phyloP scores from a whole-genome alignment of 2,113 vertebrate species.

The Chauna torquata region DNA sequence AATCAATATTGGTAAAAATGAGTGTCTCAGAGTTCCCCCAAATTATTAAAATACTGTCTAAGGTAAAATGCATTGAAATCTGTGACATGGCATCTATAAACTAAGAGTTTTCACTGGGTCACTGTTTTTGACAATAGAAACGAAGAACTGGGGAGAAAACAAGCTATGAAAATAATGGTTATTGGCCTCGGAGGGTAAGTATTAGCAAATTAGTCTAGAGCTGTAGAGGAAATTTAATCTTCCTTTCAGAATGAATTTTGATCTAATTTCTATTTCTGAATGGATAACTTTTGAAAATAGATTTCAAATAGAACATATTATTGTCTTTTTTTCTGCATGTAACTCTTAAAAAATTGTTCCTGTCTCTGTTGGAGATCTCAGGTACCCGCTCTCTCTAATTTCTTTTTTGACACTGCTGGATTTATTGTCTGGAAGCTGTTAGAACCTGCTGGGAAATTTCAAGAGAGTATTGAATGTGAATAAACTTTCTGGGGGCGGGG shows the following conservation, averaged over 20 bases:
- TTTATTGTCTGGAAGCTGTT: background rate
- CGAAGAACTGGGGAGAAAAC: conserved; percentile 34
- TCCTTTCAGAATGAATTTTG: background rate
- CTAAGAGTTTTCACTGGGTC: background rate
- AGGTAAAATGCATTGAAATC: background rate
- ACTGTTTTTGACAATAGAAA: conserved; percentile 47
- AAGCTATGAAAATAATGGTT: conserved; percentile 83
- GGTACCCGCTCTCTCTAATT: background rate
- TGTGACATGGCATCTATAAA: background rate
- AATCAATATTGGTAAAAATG: background rate
- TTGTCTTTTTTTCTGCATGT: background rate
- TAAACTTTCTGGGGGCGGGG: background rate
- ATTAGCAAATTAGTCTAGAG: background rate
- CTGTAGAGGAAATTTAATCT: background rate
- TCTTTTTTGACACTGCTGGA: background rate
- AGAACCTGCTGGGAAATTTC: background rate
- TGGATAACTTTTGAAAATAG: background rate
- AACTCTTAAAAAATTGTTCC: background rate
- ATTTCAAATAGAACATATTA: background rate
- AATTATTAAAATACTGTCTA: background rate
- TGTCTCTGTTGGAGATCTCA: background rate
- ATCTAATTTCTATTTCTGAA: background rate
- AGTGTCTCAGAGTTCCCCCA: background rate
- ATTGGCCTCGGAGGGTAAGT: conserved; percentile 93
- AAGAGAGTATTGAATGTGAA: background rate